Percentiles rank a stretch among this genome's conserved stretches.
These are phyloP conservation scores for Biston betularia DNA, from an alignment of 2,888 invertebrate genomes.

Conservation along the genomic window DNA sequence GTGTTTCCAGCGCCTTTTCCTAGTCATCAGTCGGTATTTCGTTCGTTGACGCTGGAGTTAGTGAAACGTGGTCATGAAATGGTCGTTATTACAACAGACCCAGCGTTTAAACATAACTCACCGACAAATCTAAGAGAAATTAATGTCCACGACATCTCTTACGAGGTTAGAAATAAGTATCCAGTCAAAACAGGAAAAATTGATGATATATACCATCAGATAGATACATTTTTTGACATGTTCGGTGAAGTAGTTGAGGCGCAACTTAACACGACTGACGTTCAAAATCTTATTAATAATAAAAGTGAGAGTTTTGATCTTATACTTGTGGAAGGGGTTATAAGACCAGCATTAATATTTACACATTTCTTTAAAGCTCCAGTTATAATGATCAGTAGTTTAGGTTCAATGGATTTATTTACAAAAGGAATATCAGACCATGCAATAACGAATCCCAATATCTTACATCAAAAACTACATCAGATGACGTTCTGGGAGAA, in stretches of 20 bases:
- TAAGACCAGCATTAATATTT: constrained; percentile 44
- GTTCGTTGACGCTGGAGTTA: constrained; percentile 68
- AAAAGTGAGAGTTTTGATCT: constrained; percentile 54
- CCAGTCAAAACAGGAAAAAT: background rate
- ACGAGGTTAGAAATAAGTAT: background rate
- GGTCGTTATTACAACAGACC: constrained; percentile 70
- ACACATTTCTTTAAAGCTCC: constrained; percentile 55
- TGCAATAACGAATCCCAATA: constrained; percentile 39
- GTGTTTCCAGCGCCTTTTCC: constrained; percentile 70
- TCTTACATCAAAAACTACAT: constrained; percentile 40
- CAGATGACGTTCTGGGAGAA: constrained; percentile 57
- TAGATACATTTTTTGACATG: constrained; percentile 1
- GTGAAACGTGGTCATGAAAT: constrained; percentile 75
- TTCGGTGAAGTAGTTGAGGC: constrained; percentile 37
- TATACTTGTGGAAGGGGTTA: constrained; percentile 52
- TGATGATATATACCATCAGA: constrained; percentile 6
- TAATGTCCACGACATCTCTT: constrained; percentile 5
- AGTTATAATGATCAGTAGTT: constrained; percentile 56
- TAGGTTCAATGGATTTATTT: constrained; percentile 42
- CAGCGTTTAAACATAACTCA: constrained; percentile 35
- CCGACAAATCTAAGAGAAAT: constrained; percentile 6
- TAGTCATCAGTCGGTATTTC: constrained; percentile 77
- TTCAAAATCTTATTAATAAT: constrained; percentile 47
- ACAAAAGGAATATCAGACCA: constrained; percentile 46
- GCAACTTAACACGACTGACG: constrained; percentile 46